Percentiles rank a stretch among this genome's conserved stretches.
Evolutionary conservation across 2,888 invertebrate species (phyloP).

Genomic region (Phengaris alcon): DNA sequence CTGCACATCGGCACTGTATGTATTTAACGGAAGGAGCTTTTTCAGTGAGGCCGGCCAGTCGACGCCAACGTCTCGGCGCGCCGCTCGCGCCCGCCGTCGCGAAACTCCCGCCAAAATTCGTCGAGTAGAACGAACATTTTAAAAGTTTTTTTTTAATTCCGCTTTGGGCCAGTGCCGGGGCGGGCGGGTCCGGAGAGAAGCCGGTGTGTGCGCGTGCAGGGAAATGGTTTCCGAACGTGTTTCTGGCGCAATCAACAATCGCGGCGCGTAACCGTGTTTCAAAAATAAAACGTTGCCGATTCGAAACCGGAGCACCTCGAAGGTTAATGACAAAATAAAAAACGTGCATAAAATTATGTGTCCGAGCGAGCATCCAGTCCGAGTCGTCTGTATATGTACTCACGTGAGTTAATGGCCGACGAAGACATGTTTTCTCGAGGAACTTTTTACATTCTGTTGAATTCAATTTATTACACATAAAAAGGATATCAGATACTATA

Average conservation of each 20-base stretch:
- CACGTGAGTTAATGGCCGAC: constrained; percentile 53
- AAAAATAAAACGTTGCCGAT: constrained; percentile 75
- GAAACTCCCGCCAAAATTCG: constrained; percentile 53
- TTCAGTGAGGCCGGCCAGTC: constrained; percentile 66
- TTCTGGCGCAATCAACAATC: too few species aligned
- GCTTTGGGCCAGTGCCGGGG: constrained; percentile 34
- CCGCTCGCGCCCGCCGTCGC: constrained; percentile 59
- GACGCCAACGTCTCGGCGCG: constrained; percentile 60
- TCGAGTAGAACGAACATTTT: constrained; percentile 42
- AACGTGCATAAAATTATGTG: constrained; percentile 69
- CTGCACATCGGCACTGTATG: constrained; percentile 69
- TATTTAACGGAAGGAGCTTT: constrained; percentile 71
- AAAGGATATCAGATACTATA: background rate
- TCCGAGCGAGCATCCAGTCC: constrained; percentile 54
- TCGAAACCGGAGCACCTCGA: constrained; percentile 75
- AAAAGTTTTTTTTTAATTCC: constrained; percentile 34
- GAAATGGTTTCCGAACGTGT: constrained; percentile 47
- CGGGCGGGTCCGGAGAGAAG: constrained; percentile 34
- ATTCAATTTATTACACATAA: constrained; percentile 15
- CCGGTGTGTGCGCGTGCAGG: constrained; percentile 47
- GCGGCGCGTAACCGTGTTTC: constrained; percentile 69
- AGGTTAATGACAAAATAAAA: constrained; percentile 78
- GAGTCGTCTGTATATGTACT: constrained; percentile 46
- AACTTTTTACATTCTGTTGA: background rate
- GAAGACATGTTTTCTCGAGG: constrained; percentile 19